Percentiles rank a stretch among this genome's conserved stretches.
phyloP scores from a whole-genome alignment of 2,113 vertebrate genomes.

The Petrocephalus zakoni region DNA sequence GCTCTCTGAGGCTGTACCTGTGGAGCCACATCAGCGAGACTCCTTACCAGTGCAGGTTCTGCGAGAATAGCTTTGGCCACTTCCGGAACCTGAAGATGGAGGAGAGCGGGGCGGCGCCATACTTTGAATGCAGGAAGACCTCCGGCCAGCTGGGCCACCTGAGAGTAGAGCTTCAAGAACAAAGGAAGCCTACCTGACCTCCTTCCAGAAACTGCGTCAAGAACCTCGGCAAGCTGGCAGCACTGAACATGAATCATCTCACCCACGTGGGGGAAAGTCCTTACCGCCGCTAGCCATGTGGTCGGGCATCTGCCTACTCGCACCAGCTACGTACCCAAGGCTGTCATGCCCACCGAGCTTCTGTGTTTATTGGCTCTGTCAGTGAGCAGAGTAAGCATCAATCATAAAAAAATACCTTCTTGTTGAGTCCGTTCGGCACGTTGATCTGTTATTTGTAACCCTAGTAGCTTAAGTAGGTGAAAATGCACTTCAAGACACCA shows the following conservation, averaged over 20 bases:
- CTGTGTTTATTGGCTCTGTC: not conserved
- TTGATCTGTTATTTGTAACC: not conserved
- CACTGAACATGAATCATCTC: not conserved
- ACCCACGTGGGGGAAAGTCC: not conserved
- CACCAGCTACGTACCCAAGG: slow-evolving; percentile 6
- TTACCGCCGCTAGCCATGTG: not conserved
- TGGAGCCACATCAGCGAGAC: slow-evolving; percentile 10
- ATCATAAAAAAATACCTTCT: not conserved
- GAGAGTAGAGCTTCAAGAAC: slow-evolving; percentile 20
- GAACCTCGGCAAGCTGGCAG: slow-evolving; percentile 9
- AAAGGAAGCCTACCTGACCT: slow-evolving; percentile 15
- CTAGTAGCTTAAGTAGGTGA: not conserved
- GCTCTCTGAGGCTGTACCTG: not conserved
- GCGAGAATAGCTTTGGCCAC: not conserved
- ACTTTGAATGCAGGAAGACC: slow-evolving; percentile 25
- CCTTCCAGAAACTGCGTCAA: slow-evolving; percentile 12
- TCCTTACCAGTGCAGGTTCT: not conserved
- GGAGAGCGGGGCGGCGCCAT: slow-evolving; percentile 11
- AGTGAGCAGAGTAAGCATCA: not conserved
- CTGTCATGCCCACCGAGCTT: not conserved
- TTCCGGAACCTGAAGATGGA: slow-evolving; percentile 22
- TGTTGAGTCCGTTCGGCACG: not conserved
- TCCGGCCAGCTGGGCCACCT: slow-evolving; percentile 13
- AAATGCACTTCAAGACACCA: not conserved
- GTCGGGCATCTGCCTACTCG: not conserved